phyloP scores from a whole-genome alignment of 2,113 vertebrate genomes.

The Nanorana parkeri region DNA sequence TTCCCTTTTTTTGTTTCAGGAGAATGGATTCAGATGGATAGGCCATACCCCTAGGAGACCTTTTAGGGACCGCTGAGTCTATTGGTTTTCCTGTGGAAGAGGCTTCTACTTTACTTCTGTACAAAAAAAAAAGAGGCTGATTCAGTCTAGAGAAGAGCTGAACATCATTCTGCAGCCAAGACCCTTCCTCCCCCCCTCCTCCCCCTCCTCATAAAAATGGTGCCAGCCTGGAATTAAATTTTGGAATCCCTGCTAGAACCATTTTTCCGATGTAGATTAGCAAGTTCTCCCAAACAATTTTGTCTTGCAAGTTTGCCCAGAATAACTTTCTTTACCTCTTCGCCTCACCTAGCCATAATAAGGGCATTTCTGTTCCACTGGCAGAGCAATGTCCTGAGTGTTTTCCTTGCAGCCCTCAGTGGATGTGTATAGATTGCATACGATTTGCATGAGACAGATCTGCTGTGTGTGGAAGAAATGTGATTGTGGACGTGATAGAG shows the following conservation, averaged over 20 bases:
- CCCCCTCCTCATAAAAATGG: neutral
- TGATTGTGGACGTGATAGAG: no score
- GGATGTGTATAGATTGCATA: slow-evolving; percentile 61
- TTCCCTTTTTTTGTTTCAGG: slow-evolving; percentile 42
- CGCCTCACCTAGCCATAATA: slow-evolving; percentile 5
- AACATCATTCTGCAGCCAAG: no score
- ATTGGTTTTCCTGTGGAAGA: slow-evolving; percentile 37
- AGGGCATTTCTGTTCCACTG: neutral
- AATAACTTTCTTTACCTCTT: slow-evolving; percentile 3
- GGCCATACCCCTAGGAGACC: slow-evolving; percentile 27
- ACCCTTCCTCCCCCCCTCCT: neutral
- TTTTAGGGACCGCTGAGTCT: slow-evolving; percentile 20
- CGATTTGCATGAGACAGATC: slow-evolving; percentile 67
- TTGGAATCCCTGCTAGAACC: slow-evolving; percentile 1
- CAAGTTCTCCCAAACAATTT: neutral
- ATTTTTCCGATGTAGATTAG: slow-evolving; percentile 25
- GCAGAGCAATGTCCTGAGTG: neutral
- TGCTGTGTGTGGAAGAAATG: slow-evolving; percentile 55
- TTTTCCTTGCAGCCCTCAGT: slow-evolving; percentile 57
- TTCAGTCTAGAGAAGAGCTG: no score
- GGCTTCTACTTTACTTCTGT: slow-evolving; percentile 14
- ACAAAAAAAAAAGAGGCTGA: slow-evolving; percentile 11
- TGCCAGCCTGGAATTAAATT: slow-evolving; percentile 3
- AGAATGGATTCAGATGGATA: slow-evolving; percentile 25
- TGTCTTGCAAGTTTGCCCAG: slow-evolving; percentile 2